These are phyloP conservation scores for Illadopsis cleaveri DNA, from an alignment of 2,113 vertebrate species.

Conservation along the genomic window DNA sequence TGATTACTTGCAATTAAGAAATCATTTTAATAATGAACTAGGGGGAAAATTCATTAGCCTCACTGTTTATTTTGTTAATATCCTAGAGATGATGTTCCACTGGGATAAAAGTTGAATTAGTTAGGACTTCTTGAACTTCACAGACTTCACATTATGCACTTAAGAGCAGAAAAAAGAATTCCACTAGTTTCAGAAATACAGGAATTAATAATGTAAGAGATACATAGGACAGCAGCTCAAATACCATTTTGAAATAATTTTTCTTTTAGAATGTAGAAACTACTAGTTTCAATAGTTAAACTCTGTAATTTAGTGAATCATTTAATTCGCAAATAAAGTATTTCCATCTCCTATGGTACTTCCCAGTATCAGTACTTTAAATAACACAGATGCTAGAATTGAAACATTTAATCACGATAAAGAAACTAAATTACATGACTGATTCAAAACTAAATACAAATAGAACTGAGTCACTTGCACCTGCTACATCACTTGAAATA, in stretches of 20 bases:
- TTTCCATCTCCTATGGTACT: not conserved
- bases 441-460: not conserved
- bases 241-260: not conserved
- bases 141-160: not conserved
- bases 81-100: not conserved
- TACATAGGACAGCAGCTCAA: not conserved
- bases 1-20: slow-evolving; percentile 34
- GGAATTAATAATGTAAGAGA: not conserved
- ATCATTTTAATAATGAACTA: slow-evolving; percentile 28
- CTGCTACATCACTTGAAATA: not conserved
- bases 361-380: not conserved
- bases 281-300: not conserved
- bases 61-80: slow-evolving; percentile 32
- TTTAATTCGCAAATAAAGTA: not conserved
- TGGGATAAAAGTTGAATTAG: not conserved
- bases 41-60: slow-evolving; percentile 15
- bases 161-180: not conserved
- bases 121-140: not conserved
- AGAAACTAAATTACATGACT: not conserved
- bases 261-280: not conserved
- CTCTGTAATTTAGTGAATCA: not conserved
- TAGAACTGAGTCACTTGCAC: not conserved
- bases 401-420: not conserved
- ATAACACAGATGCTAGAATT: not conserved
- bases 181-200: not conserved